Conservation (phyloP, 1,140 invertebrate genomes). For the Radopholus similis region DNA sequence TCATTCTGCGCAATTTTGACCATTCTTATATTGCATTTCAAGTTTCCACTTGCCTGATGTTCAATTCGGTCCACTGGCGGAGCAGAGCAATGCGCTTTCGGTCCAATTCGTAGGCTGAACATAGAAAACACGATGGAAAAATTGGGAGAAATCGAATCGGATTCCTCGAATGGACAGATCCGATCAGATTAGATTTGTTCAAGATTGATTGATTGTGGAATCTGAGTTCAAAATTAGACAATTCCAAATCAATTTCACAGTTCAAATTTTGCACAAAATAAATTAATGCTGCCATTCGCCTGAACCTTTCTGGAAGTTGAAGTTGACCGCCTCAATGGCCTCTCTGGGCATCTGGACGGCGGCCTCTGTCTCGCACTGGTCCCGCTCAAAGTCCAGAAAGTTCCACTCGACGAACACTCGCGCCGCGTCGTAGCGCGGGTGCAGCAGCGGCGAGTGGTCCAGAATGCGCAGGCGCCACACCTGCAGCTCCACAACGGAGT, state of each 20-base stretch:
- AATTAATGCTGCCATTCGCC: no score
- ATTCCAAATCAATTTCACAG: no score
- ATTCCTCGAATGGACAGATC: no score
- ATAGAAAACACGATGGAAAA: no score
- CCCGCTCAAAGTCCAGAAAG: constrained; percentile 42
- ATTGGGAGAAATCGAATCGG: no score
- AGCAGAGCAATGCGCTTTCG: constrained; percentile 34
- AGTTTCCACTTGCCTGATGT: constrained; percentile 20
- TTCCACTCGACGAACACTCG: constrained; percentile 51
- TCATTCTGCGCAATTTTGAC: constrained; percentile 5
- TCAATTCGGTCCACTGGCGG: constrained; percentile 44
- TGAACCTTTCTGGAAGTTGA: constrained; percentile 38
- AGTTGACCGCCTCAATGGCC: constrained; percentile 22
- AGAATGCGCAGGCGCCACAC: constrained; percentile 25
- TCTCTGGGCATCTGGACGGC: constrained; percentile 29
- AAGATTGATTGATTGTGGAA: no score
- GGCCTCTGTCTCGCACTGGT: constrained; percentile 39
- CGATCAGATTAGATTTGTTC: no score
- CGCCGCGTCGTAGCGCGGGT: constrained; percentile 22
- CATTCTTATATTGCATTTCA: not conserved
- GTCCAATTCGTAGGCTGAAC: constrained; percentile 45
- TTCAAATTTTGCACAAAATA: constrained; percentile 4
- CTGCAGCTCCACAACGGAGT: constrained; percentile 21
- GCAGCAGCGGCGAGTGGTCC: constrained; percentile 35
- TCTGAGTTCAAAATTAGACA: no score